Conservation (phyloP, 1,140 invertebrate species). For the Hypsibius dujardini region DNA sequence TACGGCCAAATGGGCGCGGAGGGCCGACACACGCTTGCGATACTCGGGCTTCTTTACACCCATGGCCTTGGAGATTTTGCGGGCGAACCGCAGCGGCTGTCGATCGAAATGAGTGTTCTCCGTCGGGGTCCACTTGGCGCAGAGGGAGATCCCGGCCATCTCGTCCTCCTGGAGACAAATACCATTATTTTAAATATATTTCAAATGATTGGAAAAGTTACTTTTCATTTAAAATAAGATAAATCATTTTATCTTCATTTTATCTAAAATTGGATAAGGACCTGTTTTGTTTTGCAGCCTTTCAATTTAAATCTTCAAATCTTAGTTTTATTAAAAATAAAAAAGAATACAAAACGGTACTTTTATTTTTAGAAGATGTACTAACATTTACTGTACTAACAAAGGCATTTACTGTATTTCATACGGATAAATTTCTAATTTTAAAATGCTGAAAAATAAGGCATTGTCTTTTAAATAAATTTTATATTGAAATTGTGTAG, state of each 20-base stretch:
- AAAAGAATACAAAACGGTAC: not conserved
- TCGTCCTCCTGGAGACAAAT: not conserved
- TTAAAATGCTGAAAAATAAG: no score
- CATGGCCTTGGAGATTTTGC: not conserved
- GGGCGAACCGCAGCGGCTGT: not conserved
- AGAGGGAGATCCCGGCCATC: not conserved
- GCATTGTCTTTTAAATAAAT: no score
- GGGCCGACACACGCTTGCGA: not conserved
- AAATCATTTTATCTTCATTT: not conserved
- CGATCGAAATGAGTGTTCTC: not conserved
- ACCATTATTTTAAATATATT: not conserved
- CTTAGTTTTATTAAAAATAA: not conserved
- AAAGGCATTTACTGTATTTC: no score
- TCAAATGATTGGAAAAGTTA: no score
- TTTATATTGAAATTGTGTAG: no score
- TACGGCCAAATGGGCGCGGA: not conserved
- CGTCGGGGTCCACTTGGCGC: not conserved
- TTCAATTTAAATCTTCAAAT: not conserved
- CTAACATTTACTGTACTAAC: no score
- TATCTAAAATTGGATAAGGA: not conserved
- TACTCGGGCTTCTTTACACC: not conserved
- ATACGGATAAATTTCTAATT: no score
- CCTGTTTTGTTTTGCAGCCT: not conserved
- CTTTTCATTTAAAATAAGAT: not conserved
- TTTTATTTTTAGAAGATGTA: not conserved